Evolutionary conservation across 2,113 vertebrate genomes (phyloP).

Genomic region (Psittacus erithacus): DNA sequence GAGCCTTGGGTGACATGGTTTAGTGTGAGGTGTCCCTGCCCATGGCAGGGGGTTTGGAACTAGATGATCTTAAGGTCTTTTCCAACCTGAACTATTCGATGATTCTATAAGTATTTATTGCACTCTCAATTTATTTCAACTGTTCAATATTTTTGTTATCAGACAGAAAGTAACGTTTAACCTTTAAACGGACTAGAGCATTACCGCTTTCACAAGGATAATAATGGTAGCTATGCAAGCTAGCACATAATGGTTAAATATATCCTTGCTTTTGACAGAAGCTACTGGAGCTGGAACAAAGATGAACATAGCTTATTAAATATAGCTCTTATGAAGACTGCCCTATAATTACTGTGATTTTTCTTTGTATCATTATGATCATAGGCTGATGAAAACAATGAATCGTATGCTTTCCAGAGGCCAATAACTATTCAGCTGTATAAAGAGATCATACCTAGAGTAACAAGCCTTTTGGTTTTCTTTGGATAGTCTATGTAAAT

Average conservation of each 20-base stretch:
- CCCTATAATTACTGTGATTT: constrained; percentile 63
- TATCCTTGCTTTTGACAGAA: constrained; percentile 62
- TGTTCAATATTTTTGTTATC: not conserved
- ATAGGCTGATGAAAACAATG: constrained; percentile 52
- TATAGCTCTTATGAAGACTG: constrained; percentile 60
- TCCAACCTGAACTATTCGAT: no score
- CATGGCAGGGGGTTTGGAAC: no score
- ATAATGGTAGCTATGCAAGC: constrained; percentile 35
- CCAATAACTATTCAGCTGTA: constrained; percentile 21
- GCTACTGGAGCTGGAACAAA: constrained; percentile 46
- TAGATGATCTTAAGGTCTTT: no score
- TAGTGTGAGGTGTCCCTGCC: no score
- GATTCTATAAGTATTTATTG: not conserved
- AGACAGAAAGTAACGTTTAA: constrained; percentile 1
- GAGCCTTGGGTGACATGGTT: no score
- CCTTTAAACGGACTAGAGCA: not conserved
- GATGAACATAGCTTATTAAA: constrained; percentile 59
- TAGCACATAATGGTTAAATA: constrained; percentile 53
- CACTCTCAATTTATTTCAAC: not conserved
- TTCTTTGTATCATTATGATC: constrained; percentile 60
- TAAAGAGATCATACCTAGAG: not conserved
- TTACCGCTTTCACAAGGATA: constrained; percentile 2
- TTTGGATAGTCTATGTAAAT: not conserved
- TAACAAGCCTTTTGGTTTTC: not conserved
- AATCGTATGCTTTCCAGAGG: constrained; percentile 17